Conservation (phyloP, 2,113 vertebrate genomes). For the Aythya baeri region DNA sequence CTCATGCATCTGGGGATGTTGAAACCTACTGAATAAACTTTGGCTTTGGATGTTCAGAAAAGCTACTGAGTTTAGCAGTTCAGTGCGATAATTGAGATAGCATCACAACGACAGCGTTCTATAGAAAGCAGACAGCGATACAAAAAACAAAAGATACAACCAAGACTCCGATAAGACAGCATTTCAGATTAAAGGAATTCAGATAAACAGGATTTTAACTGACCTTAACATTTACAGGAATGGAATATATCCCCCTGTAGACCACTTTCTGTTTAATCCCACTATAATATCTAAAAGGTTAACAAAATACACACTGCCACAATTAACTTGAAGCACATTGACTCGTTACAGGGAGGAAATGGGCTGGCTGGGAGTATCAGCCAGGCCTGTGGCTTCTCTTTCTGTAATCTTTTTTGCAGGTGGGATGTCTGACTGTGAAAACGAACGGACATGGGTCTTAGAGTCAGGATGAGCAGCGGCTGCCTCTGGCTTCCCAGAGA, state of each 20-base stretch:
- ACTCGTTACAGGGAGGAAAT: background rate
- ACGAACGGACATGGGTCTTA: rapidly evolving
- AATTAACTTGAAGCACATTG: background rate
- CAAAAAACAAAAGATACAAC: background rate
- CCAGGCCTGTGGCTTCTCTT: background rate
- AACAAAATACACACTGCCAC: background rate
- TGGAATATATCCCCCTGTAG: background rate
- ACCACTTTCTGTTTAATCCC: background rate
- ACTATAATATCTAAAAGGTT: conserved; percentile 10
- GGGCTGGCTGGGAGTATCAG: background rate
- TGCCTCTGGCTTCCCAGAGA: background rate
- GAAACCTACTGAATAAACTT: background rate
- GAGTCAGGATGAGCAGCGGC: background rate
- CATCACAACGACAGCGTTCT: rapidly evolving
- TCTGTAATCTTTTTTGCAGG: background rate
- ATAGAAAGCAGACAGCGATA: background rate
- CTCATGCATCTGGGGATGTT: background rate
- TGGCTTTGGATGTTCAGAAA: background rate
- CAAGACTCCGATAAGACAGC: conserved; percentile 8
- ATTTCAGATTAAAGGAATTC: conserved; percentile 52
- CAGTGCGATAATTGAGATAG: background rate
- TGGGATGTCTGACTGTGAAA: rapidly evolving
- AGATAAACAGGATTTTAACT: conserved; percentile 46
- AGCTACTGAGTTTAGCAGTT: background rate
- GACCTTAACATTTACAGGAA: conserved; percentile 23